Base-by-base conservation (phyloP, 2,113 vertebrate genomes). In the Panurus biarmicus region DNA sequence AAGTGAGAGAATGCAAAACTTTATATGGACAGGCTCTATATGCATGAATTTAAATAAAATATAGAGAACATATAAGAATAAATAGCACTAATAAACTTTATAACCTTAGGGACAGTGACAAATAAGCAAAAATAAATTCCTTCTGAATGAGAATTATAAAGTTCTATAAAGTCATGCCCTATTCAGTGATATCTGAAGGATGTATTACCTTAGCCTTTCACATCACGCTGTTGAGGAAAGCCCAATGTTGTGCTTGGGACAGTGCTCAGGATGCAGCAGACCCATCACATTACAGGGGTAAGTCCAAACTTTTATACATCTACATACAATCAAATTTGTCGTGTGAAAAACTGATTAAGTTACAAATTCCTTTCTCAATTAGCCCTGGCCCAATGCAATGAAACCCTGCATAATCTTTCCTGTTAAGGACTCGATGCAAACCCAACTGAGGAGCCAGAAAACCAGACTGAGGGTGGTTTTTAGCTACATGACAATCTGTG, bases 11-110 rank as follows among this genome's bases (percentile, higher is more conserved):
- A 40, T 45, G 7, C 50, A 11, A 75, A 89, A 73, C n/a, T 10
- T 2, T 22, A 5, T 11, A 53, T 11, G 5, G 0, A 3, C 14
- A 61, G 6, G 10, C 1, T 76, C 2, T 48, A 76, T 25, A 12
- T 14, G 4, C 75, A 12, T 79, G 36, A 73, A 69, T 85, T 92
- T 81, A 81, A 77, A 56, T 54, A 71, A 50, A 61, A 48, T 44
- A 67, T 53, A 45, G 50, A 42, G 4, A 76, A 73, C 4, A 26
- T 33, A 6, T 10, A 48, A 17, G 3, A 75, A 12, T 26, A 12
- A 71, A 64, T 26, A 58, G 2, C 16, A 62, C 51, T 15, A 53
- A 57, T 21, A 29, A 73, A 36, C 7, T 18, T 35, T 58, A 17
- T 21, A 81, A 22, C 7, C 3, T 44, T 64, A 58, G 12, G 18